These are phyloP conservation scores for Aegypius monachus DNA, from an alignment of 2,113 vertebrate genomes.

Conservation along the genomic window DNA sequence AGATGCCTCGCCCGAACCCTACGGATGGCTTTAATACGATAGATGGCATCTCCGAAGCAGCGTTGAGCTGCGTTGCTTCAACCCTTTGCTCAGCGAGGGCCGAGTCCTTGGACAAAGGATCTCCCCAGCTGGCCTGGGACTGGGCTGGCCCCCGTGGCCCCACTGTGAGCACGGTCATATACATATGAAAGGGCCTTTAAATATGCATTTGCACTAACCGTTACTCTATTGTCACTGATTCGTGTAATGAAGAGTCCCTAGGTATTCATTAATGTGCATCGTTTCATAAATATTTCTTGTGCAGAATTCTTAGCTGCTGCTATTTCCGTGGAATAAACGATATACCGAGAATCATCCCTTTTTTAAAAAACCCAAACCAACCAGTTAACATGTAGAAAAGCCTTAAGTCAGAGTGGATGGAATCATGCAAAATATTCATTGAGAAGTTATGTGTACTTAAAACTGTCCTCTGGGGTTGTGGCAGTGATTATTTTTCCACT, in stretches of 20 bases:
- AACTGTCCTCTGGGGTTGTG: background rate
- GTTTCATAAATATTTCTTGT: background rate
- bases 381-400: background rate
- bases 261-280: background rate
- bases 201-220: background rate
- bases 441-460: background rate
- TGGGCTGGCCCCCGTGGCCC: background rate
- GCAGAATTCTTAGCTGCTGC: fast-evolving
- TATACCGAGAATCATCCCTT: background rate
- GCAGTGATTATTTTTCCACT: background rate
- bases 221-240: background rate
- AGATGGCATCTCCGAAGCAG: constrained; percentile 15
- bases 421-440: background rate
- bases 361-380: background rate
- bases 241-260: background rate
- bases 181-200: constrained; percentile 26
- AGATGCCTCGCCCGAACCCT: background rate
- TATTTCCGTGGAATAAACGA: background rate
- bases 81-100: background rate
- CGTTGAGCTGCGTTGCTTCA: background rate
- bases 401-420: background rate
- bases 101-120: background rate
- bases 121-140: background rate
- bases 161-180: background rate
- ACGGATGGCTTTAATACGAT: background rate